phyloP scores from a whole-genome alignment of 2,113 vertebrate species.

The Myiagra hebetior region DNA sequence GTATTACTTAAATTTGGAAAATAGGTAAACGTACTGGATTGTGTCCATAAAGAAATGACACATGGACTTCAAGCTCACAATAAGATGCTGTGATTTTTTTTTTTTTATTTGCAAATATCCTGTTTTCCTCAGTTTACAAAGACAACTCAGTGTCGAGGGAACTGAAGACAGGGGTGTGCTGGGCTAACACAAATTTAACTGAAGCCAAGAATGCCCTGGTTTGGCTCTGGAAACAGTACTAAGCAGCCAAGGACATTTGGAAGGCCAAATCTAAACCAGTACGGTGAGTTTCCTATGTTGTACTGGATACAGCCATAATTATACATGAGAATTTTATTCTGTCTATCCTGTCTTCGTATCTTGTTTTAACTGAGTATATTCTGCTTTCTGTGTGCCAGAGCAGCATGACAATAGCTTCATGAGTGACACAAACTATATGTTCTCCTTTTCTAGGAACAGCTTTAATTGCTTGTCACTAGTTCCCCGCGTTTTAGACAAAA shows the following conservation, averaged over 20 bases:
- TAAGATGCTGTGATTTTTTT: background rate
- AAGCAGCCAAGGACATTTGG: conserved; percentile 51
- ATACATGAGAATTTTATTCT: background rate
- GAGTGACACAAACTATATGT: background rate
- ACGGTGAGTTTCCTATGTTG: background rate
- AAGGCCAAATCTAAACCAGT: conserved; percentile 28
- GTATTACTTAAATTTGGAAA: background rate
- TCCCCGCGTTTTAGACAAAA: background rate
- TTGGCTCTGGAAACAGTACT: conserved; percentile 29
- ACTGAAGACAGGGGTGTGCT: conserved; percentile 27
- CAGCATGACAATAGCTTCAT: background rate
- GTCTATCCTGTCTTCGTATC: background rate
- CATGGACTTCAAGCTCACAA: background rate
- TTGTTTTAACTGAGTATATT: background rate
- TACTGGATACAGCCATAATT: background rate
- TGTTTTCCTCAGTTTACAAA: conserved; percentile 62
- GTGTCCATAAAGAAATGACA: background rate
- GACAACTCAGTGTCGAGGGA: conserved; percentile 55
- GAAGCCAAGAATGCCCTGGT: conserved; percentile 60
- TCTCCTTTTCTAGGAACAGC: background rate
- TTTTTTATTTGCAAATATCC: conserved; percentile 33
- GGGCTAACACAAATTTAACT: conserved; percentile 50
- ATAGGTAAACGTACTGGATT: background rate
- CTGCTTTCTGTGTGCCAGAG: background rate
- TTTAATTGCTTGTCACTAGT: background rate